Base-by-base conservation (phyloP, 2,113 vertebrate genomes). In the Albula glossodonta region DNA sequence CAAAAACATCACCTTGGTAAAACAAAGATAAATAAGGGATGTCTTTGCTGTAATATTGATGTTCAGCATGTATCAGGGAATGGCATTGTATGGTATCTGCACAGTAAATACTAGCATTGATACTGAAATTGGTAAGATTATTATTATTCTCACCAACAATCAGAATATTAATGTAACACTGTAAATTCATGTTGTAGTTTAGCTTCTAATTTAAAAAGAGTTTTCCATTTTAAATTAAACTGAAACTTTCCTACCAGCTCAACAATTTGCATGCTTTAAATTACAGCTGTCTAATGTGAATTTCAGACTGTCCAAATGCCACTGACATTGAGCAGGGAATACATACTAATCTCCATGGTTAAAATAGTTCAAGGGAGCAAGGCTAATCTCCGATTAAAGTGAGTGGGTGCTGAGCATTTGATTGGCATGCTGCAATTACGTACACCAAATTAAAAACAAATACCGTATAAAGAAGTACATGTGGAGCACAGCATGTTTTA, bases 381-480 rank as follows among this genome's bases (percentile, higher is more conserved):
- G 8, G 8, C 70, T 74, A 74, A 74, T 6, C 70, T 74, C 70
- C 2, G n/a, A 74, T 74, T 74, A 74, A 74, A 74, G 70, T 31
- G 70, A 25, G 70, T 74, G n/a, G 70, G 70, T n/a, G 19, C 70
- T 74, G 70, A 31, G 70, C 70, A 74, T 74, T 74, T 74, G 70
- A 31, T 31, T 74, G 70, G 31, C 70, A 31, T 74, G 22, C 70
- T 31, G 70, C n/a, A 74, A 74, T 74, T 74, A 22, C 9, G 11
- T 2, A 9, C 70, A 9, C n/a, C 70, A 74, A 74, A 74, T 74
- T 74, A 74, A 74, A 74, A 74, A 74, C 70, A 74, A 74, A 31
- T n/a, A 74, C 70, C 63, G n/a, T 74, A 31, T 74, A 74, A 31
- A 41, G 6, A 74, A 74, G 66, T 5, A 31, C 70, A 74, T 74